Conservation (phyloP, 2,113 vertebrate species). For the Myrmophylax atrothorax region DNA sequence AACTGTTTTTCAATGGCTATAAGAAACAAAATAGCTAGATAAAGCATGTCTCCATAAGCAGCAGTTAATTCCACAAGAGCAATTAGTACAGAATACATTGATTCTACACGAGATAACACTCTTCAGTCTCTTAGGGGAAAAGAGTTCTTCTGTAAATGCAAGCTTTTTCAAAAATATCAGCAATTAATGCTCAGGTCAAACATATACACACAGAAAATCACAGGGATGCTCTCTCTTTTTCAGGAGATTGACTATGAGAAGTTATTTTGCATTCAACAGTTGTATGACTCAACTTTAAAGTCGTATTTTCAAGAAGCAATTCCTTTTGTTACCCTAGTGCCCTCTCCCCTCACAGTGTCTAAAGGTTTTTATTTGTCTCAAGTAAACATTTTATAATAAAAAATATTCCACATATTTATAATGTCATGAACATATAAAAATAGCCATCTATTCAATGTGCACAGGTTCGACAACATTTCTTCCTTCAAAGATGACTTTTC, state of each 20-base stretch:
- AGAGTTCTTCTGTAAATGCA: background rate
- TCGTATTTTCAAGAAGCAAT: background rate
- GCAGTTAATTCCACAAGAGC: background rate
- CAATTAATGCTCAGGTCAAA: background rate
- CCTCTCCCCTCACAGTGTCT: background rate
- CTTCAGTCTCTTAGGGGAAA: background rate
- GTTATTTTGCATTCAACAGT: background rate
- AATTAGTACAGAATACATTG: background rate
- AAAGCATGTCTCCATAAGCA: background rate
- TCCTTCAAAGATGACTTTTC: conserved; percentile 50
- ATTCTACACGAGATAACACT: background rate
- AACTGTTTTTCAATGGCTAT: background rate
- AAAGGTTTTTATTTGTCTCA: background rate
- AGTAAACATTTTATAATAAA: conserved; percentile 6
- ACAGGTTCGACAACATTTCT: conserved; percentile 23
- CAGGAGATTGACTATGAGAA: background rate
- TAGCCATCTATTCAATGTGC: conserved; percentile 6
- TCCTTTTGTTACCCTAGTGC: background rate
- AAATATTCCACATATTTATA: conserved; percentile 10
- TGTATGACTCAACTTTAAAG: background rate
- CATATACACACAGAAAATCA: background rate
- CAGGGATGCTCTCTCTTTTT: background rate
- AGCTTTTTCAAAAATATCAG: background rate
- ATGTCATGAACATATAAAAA: conserved; percentile 20
- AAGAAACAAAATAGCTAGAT: background rate